Evolutionary conservation across 2,797 vertebrate genomes (phyloP), one percentile per base, ranked within the genome.

Genomic region (Gadopsis bispinosus): DNA sequence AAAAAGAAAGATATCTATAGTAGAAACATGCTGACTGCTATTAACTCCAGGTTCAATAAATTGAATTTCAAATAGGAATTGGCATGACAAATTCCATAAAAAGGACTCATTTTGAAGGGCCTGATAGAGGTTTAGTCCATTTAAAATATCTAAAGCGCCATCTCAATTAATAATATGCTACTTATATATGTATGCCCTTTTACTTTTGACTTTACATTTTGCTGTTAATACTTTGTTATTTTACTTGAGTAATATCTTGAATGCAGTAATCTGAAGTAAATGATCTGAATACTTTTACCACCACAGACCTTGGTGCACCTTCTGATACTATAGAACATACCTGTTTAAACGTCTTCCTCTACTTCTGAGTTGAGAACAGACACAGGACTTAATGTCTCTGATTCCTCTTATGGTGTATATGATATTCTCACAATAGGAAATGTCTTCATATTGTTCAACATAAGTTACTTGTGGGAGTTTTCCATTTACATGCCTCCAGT

Each of bases 31-130:
- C 26, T 26, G 47, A 43, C 26, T 54, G 16, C 54, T 19, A 17
- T 41, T 58, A 61, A 55, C 17, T 70, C 67, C 61, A 72, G 76
- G 47, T 67, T 75, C 47, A 79, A 73, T 72, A 79, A 77, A 68
- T 13, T 43, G 22, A 71, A 56, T 37, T 70, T 9, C 37, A 77
- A 68, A 75, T 35, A 69, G 39, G 19, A 87, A 48, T 61, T 80
- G 75, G 68, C 60, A 43, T 48, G 55, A 59, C 56, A 68, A 55
- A 68, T 65, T 64, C 47, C 83, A 71, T 69, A 33, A 73, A 69
- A 70, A 65, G 13, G 41, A 60, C 13, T 65, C 35, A 33, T 39
- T 43, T 31, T 69, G 64, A 73, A 48, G 4, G 19, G 53, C 1
- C 48, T 64, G 55, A 51, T 58, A 67, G 33, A 63, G 26, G 41